Percentiles rank a stretch among this genome's conserved stretches.
Evolutionary conservation across 2,797 vertebrate genomes (phyloP).

Genomic region (Protosalanx chinensis): DNA sequence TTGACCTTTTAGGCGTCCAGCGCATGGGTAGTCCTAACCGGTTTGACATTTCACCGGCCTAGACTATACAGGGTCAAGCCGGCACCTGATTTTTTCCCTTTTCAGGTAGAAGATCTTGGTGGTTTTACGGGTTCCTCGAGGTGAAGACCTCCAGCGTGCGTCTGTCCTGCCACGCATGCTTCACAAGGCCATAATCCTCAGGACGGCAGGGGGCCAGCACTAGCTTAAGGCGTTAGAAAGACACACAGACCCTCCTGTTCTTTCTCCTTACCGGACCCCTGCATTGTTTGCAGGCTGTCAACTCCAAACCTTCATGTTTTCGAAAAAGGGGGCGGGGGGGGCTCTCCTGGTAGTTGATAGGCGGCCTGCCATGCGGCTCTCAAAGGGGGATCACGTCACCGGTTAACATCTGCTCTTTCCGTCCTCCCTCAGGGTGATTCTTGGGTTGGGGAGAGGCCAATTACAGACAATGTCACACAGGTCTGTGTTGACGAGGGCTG

Average conservation of each 20-base stretch:
- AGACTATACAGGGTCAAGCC: conserved; percentile 1
- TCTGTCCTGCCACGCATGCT: conserved; percentile 21
- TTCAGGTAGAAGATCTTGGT: not conserved
- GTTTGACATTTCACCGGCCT: not conserved
- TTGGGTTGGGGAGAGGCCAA: too few species aligned
- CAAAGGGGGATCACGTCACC: not conserved
- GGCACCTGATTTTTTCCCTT: conserved; percentile 35
- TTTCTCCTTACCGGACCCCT: not conserved
- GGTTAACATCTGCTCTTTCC: too few species aligned
- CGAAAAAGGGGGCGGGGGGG: too few species aligned
- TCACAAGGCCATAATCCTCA: conserved; percentile 40
- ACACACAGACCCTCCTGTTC: not conserved
- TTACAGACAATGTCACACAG: too few species aligned
- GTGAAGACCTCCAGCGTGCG: conserved; percentile 19
- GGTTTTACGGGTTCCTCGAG: conserved; percentile 34
- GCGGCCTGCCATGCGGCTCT: not conserved
- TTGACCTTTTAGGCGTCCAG: conserved; percentile 2
- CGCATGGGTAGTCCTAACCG: not conserved
- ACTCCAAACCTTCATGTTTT: not conserved
- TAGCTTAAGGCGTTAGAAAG: not conserved
- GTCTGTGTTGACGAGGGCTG: too few species aligned
- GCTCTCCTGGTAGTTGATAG: not conserved
- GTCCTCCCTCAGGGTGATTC: not conserved
- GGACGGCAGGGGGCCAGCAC: not conserved
- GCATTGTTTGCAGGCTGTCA: too few species aligned